A percentile compares a stretch with the other conserved stretches of the same genome.
These are phyloP conservation scores for Corythoichthys intestinalis DNA, from an alignment of 2,113 vertebrate species.

Conservation along the genomic window DNA sequence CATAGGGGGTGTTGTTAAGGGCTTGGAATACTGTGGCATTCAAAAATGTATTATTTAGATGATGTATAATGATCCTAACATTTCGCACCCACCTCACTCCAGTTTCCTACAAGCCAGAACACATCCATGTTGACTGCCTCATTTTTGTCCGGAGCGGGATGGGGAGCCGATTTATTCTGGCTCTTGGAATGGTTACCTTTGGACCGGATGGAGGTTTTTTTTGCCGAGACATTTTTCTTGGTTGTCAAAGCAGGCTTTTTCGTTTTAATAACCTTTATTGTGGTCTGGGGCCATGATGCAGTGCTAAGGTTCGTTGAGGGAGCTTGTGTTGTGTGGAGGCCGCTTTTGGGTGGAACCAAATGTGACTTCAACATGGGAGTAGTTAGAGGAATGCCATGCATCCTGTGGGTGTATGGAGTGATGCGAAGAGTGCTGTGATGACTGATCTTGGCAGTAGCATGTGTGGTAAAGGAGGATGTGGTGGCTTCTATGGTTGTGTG, in stretches of 20 bases:
- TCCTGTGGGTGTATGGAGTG: conserved; percentile 25
- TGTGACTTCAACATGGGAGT: conserved; percentile 22
- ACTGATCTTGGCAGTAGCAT: conserved; percentile 36
- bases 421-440: conserved; percentile 22
- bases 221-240: conserved; percentile 7
- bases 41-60: not conserved
- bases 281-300: conserved; percentile 23
- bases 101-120: conserved; percentile 86
- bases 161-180: conserved; percentile 32
- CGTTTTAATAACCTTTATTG: conserved; percentile 42
- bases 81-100: conserved; percentile 78
- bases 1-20: not conserved
- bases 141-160: conserved; percentile 37
- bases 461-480: conserved; percentile 24
- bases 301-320: conserved; percentile 11
- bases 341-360: conserved; percentile 9
- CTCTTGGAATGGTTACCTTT: conserved; percentile 38
- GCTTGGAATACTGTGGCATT: not conserved
- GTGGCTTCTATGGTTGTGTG: conserved; percentile 21
- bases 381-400: conserved; percentile 17
- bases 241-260: conserved; percentile 28
- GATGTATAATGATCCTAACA: not conserved
- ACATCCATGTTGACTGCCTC: conserved; percentile 41
- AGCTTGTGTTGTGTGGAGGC: conserved; percentile 10
- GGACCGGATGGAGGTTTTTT: conserved; percentile 28